Percentiles rank a stretch among this genome's conserved stretches.
These are phyloP conservation scores for Drosophila mimetica DNA, from an alignment of 2,888 invertebrate species.

Conservation along the genomic window DNA sequence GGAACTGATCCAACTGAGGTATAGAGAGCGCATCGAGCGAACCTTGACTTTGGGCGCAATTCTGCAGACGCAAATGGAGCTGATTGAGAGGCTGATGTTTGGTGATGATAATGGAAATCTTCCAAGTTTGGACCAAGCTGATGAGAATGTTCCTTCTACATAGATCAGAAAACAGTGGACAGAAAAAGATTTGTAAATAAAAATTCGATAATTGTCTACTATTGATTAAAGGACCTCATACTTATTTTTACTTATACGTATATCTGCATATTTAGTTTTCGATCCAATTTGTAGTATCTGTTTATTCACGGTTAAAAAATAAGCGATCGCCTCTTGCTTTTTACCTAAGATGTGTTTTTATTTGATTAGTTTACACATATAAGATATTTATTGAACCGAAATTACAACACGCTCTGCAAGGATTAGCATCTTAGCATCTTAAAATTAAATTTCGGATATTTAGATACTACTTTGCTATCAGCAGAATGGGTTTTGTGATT, in stretches of 20 bases:
- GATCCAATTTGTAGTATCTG: no score
- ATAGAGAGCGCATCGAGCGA: constrained; percentile 37
- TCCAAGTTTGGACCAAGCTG: background rate
- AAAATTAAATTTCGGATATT: no score
- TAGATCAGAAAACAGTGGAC: background rate
- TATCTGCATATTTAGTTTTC: no score
- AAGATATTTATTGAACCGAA: no score
- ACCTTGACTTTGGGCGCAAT: constrained; percentile 38
- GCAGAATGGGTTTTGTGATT: background rate
- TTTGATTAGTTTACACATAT: no score
- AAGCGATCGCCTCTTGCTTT: no score
- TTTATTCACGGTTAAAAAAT: no score
- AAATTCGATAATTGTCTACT: background rate
- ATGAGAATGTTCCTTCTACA: background rate
- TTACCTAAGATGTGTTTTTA: no score
- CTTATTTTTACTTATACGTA: no score
- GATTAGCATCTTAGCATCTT: no score
- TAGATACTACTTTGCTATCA: background rate
- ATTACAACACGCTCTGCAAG: no score
- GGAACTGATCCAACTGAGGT: constrained; percentile 19
- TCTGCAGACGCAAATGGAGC: constrained; percentile 45
- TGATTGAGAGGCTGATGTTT: constrained; percentile 40
- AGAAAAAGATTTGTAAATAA: background rate
- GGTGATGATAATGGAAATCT: constrained; percentile 18
- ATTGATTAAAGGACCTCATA: no score